A percentile compares a stretch with the other conserved stretches of the same genome.
phyloP scores from a whole-genome alignment of 2,797 vertebrate genomes.

The Monodelphis domestica region DNA sequence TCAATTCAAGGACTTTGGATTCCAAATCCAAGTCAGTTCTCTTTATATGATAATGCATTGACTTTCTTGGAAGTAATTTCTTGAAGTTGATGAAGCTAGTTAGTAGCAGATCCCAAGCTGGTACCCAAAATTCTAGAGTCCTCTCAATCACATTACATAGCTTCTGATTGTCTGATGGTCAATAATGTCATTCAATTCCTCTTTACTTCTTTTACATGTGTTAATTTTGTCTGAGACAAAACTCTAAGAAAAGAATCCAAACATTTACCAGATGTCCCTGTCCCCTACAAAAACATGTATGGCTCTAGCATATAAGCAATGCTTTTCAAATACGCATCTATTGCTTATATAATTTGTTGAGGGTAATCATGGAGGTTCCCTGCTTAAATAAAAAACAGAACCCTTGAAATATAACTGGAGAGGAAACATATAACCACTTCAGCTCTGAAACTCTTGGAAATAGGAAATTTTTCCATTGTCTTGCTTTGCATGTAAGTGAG shows the following conservation, averaged over 20 bases:
- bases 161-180: conserved; percentile 1
- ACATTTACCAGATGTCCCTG: background rate
- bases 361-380: background rate
- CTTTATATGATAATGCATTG: background rate
- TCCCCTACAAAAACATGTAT: background rate
- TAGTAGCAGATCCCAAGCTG: background rate
- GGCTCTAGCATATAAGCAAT: background rate
- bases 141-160: background rate
- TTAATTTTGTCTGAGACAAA: conserved; percentile 25
- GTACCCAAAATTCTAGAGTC: background rate
- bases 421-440: background rate
- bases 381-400: background rate
- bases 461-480: background rate
- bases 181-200: background rate
- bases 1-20: background rate
- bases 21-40: background rate
- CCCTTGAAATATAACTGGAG: background rate
- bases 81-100: background rate
- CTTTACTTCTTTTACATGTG: conserved; percentile 8
- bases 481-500: conserved; percentile 48
- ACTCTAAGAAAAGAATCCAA: background rate
- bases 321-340: background rate
- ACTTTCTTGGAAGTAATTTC: background rate
- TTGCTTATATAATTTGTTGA: background rate
- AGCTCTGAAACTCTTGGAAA: background rate